phyloP scores from a whole-genome alignment of 2,113 vertebrate genomes.

The Patagioenas fasciata region DNA sequence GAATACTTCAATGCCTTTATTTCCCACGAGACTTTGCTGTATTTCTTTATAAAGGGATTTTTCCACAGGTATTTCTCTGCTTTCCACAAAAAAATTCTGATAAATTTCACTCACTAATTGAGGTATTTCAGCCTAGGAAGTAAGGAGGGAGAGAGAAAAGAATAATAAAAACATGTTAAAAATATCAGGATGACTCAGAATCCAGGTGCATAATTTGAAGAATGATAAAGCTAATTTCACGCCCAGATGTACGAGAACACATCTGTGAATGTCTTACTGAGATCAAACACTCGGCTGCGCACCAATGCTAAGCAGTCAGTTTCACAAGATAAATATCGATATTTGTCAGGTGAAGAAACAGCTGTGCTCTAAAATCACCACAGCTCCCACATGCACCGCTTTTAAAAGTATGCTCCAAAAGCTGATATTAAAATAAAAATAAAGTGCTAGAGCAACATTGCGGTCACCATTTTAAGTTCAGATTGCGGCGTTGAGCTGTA shows the following conservation, averaged over 20 bases:
- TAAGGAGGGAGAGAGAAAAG: background rate
- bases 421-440: background rate
- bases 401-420: background rate
- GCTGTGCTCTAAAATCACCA: background rate
- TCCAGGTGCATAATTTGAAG: background rate
- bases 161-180: background rate
- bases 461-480: background rate
- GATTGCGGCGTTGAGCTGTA: background rate
- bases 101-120: constrained; percentile 98
- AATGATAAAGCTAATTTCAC: background rate
- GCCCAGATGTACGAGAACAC: background rate
- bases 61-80: constrained; percentile 93
- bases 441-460: background rate
- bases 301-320: background rate
- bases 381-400: background rate
- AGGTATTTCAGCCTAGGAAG: constrained; percentile 90
- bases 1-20: constrained; percentile 95
- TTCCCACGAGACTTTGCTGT: constrained; percentile 96
- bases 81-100: constrained; percentile 97
- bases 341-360: background rate
- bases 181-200: background rate
- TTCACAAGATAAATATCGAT: background rate
- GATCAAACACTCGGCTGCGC: background rate
- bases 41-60: constrained; percentile 96
- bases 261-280: background rate